A percentile compares a stretch with the other conserved stretches of the same genome.
phyloP scores from a whole-genome alignment of 2,113 vertebrate species.

The Todiramphus chloris region DNA sequence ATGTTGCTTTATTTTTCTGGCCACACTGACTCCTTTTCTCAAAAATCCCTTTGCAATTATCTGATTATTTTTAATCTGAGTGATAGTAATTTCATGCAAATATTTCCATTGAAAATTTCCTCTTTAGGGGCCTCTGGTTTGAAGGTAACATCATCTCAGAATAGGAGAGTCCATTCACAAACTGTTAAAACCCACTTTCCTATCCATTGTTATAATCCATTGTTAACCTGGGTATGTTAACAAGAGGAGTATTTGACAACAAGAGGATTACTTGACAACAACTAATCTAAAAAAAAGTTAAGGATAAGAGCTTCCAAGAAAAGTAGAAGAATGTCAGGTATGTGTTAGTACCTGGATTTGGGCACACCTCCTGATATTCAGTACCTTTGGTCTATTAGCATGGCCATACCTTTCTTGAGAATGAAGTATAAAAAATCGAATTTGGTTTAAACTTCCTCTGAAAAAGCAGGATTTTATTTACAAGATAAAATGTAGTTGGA shows the following conservation, averaged over 20 bases:
- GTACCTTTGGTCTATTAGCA: background rate
- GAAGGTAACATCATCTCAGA: background rate
- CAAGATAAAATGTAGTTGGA: background rate
- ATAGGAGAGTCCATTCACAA: background rate
- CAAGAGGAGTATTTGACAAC: background rate
- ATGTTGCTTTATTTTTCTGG: background rate
- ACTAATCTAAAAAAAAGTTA: background rate
- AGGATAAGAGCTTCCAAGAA: background rate
- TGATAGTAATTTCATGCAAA: background rate
- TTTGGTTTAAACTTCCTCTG: slow-evolving; percentile 26
- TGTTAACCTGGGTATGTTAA: background rate
- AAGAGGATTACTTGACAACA: background rate
- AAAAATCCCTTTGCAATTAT: background rate
- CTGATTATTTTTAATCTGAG: background rate
- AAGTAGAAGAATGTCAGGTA: background rate
- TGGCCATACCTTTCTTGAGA: background rate
- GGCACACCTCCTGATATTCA: background rate
- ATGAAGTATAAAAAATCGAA: background rate
- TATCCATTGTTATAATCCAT: background rate
- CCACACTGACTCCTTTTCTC: background rate
- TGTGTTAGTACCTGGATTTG: background rate
- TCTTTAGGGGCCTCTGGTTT: background rate
- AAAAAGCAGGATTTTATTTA: slow-evolving; percentile 18
- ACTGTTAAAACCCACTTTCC: background rate
- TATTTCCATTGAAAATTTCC: background rate